Evolutionary conservation across 2,113 vertebrate species (phyloP), one percentile per base, ranked within the genome.

Genomic region (Eulacestoma nigropectus): DNA sequence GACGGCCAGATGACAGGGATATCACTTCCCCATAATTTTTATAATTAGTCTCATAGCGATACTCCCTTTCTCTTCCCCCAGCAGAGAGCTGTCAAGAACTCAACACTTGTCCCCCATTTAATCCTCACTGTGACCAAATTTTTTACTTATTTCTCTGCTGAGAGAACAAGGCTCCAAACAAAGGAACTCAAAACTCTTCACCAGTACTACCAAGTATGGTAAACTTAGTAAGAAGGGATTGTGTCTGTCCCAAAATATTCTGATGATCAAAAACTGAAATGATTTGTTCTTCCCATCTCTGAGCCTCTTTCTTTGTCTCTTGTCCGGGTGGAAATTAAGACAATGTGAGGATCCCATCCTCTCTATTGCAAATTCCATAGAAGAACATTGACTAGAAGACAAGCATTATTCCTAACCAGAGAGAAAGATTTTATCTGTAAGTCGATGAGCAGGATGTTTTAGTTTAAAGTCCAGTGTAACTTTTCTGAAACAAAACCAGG

Each of bases 131-230:
- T 21, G 27, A 64, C 25, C 7, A 53, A 41, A 5, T 21, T 32
- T 39, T 37, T 53, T 44, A 62, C 3, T 39, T 4, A 12, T 65
- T 69, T 65, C 10, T 41, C 17, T 57, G 22, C 5, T 53, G 33
- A 75, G 17, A 30, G 64, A 82, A 56, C 8, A 64, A 10, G 18
- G 11, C 10, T 78, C n/a, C 2, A 2, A 78, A 73, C 9, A 46
- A 46, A 75, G 74, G 18, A 16, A 22, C 13, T 39, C 50, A 55
- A 52, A 87, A 59, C 3, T 32, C 17, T 37, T 90, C 26, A 49
- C 7, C 15, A 3, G 4, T 42, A 77, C 9, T 65, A n/a, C 1
- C 0, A 0, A 68, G 16, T 39, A 29, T 3, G 3, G 32, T 18
- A 63, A 67, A 68, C 16, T n/a, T 49, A 37, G 8, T 30, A 44